A percentile compares a stretch with the other conserved stretches of the same genome.
These are phyloP conservation scores for Dicentrarchus labrax DNA, from an alignment of 2,113 vertebrate species.

Conservation along the genomic window DNA sequence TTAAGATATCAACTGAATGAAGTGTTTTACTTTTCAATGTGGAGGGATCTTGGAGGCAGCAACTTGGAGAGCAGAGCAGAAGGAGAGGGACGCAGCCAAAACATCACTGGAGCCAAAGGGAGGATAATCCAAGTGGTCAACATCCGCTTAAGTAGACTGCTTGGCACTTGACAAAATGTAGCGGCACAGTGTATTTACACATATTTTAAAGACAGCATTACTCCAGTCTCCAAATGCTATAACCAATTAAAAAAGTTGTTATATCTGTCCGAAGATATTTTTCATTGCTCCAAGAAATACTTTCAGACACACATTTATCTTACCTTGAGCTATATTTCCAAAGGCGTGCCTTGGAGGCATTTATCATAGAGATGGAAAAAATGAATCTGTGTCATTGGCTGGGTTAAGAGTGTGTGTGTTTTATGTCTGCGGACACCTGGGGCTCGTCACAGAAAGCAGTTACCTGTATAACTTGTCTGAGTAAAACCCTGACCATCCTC, in stretches of 20 bases:
- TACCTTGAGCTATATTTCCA: slow-evolving; percentile 64
- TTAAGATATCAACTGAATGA: slow-evolving; percentile 6
- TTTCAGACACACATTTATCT: slow-evolving; percentile 50
- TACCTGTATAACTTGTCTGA: not conserved
- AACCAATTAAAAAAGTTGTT: slow-evolving; percentile 29
- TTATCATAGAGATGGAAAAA: slow-evolving; percentile 62
- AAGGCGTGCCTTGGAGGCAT: slow-evolving; percentile 57
- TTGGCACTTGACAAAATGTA: slow-evolving; percentile 44
- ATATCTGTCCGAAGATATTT: slow-evolving; percentile 20
- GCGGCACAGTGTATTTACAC: slow-evolving; percentile 2
- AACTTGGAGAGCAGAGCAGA: slow-evolving; percentile 31
- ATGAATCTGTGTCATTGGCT: slow-evolving; percentile 41
- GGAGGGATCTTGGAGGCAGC: slow-evolving; percentile 28
- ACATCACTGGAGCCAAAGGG: slow-evolving; percentile 39
- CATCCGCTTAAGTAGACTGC: slow-evolving; percentile 46
- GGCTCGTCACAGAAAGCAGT: slow-evolving; percentile 11
- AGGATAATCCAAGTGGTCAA: slow-evolving; percentile 59
- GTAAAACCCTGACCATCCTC: not conserved
- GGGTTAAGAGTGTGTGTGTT: slow-evolving; percentile 21
- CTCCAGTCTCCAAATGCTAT: not conserved
- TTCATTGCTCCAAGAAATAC: slow-evolving; percentile 18
- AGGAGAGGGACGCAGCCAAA: slow-evolving; percentile 53
- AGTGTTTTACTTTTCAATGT: slow-evolving; percentile 16
- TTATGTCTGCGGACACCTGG: slow-evolving; percentile 34
- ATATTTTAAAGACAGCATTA: slow-evolving; percentile 28